phyloP scores from a whole-genome alignment of 2,888 invertebrate genomes.

The Hydroisotoma schaefferi region DNA sequence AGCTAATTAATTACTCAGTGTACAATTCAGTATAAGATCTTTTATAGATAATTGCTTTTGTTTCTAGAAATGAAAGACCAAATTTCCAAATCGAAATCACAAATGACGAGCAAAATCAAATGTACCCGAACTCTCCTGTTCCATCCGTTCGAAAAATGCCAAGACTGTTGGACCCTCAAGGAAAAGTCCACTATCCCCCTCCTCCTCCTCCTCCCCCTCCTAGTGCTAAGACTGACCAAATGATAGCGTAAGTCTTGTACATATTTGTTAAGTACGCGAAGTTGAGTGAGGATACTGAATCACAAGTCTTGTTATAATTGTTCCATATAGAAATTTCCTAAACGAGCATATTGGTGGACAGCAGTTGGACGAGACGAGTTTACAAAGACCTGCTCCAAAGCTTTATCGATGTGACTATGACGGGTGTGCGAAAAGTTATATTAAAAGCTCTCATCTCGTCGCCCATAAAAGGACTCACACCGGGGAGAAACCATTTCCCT shows the following conservation, averaged over 20 bases:
- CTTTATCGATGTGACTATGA: slow-evolving; percentile 12
- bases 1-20: not conserved
- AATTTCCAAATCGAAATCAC: not conserved
- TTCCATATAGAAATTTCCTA: not conserved
- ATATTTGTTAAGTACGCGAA: too few species aligned
- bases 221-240: slow-evolving; percentile 5
- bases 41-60: too few species aligned
- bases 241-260: slow-evolving; percentile 1
- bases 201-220: not conserved
- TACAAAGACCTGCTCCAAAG: slow-evolving; percentile 8
- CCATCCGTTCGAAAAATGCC: slow-evolving; percentile 8
- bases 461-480: slow-evolving; percentile 13
- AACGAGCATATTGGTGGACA: not conserved
- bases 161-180: slow-evolving; percentile 7
- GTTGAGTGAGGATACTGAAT: not conserved
- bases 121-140: too few species aligned
- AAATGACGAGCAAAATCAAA: slow-evolving; percentile 1
- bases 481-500: slow-evolving; percentile 11
- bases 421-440: slow-evolving; percentile 10
- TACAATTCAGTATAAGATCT: not conserved
- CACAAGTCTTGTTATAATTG: not conserved
- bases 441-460: slow-evolving; percentile 15
- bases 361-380: not conserved
- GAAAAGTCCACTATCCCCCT: slow-evolving; percentile 3
- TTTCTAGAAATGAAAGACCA: not conserved